Evolutionary conservation across 1,140 invertebrate genomes (phyloP), one percentile per base, ranked within the genome.

Genomic region (Linepithema humile): DNA sequence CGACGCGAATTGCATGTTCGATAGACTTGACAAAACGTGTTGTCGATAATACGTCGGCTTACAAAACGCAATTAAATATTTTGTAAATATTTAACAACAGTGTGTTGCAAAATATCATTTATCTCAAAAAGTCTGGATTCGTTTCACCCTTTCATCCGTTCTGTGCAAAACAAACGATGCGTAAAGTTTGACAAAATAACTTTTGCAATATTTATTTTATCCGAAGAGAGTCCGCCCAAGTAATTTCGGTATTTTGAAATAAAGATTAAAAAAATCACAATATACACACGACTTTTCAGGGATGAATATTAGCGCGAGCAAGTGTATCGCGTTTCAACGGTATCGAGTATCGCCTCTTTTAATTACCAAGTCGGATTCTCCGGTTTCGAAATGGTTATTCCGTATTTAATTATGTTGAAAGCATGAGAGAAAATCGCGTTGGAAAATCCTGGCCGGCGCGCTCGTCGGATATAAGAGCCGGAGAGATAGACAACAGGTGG

Each of bases 401-500:
- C 48, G 17, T 17, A 3, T 70, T 55, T 80, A 80, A 80, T 80
- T 70, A 55, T n/a, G 6, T 32, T n/a, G 40, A 80, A 55, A 55
- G 35, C 45, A 17, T 50, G 32, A 80, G 15, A 43, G 29, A 50
- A 38, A 43, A 32, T 69, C 48, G 48, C 48, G 20, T 35, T 32
- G 32, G 17, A 15, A 55, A 69, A 55, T 78, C 38, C 17, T 23
- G 40, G 6, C 12, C 17, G 6, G 23, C 23, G 20, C 20, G 35
- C 45, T 35, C 15, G 15, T 0, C 23, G 23, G n/a, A 55, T 50
- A 26, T 64, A 55, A 70, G 64, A 43, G 35, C 48, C 23, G 62
- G 48, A 40, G 32, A 77, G 62, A n/a, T 23, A 70, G 75, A 80
- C 75, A 80, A 80, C 75, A 80, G 75, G 75, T 80, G 75, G 75